Percentiles rank a stretch among this genome's conserved stretches.
These are phyloP conservation scores for Frankliniella intonsa DNA, from an alignment of 2,888 invertebrate species.

Conservation along the genomic window DNA sequence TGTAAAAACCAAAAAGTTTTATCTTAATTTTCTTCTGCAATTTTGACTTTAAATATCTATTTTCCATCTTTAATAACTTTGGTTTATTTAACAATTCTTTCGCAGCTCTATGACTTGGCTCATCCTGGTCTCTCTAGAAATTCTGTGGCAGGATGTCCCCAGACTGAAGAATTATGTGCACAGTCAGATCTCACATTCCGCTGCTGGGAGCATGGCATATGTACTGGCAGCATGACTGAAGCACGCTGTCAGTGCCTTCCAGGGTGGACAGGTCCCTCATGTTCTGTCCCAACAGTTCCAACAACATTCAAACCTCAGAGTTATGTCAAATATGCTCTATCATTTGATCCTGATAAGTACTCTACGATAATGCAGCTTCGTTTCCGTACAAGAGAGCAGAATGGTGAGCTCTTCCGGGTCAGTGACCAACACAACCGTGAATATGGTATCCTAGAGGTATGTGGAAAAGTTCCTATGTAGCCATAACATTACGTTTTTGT, in stretches of 20 bases:
- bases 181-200: conserved; percentile 78
- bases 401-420: conserved; percentile 89
- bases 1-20: not conserved
- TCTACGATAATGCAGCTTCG: conserved; percentile 88
- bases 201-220: conserved; percentile 92
- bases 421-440: conserved; percentile 92
- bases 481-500: not conserved
- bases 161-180: conserved; percentile 88
- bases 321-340: conserved; percentile 93
- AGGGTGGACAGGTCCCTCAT: conserved; percentile 90
- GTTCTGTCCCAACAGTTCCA: conserved; percentile 78
- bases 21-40: not conserved
- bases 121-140: conserved; percentile 84
- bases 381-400: conserved; percentile 88
- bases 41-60: not conserved
- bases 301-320: conserved; percentile 91
- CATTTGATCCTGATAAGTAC: conserved; percentile 88
- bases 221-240: conserved; percentile 83
- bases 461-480: not conserved
- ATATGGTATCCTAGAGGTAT: conserved; percentile 79
- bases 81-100: conserved; percentile 30
- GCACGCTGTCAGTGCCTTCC: conserved; percentile 91
- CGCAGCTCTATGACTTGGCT: conserved; percentile 83
- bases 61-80: not conserved
- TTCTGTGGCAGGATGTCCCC: conserved; percentile 85